phyloP scores from a whole-genome alignment of 2,797 vertebrate genomes.

The Australoheros facetus region DNA sequence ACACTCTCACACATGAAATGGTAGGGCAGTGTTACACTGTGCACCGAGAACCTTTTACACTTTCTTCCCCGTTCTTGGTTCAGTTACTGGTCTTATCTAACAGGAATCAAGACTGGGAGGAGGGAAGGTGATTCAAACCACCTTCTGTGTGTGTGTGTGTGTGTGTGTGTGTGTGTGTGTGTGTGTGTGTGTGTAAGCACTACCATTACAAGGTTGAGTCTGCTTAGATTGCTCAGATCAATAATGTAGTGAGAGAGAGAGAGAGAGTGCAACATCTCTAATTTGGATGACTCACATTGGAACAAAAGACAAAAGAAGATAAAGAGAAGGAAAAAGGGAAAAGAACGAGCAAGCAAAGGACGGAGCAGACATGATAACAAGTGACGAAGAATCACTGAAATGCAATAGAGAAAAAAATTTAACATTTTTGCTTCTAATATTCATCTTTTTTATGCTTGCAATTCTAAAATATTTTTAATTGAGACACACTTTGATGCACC shows the following conservation, averaged over 20 bases:
- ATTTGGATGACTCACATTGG: conserved; percentile 55
- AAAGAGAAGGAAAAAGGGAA: conserved; percentile 16
- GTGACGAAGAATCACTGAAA: background rate
- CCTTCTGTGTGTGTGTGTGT: background rate
- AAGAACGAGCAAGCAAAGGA: conserved; percentile 26
- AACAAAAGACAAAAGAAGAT: conserved; percentile 40
- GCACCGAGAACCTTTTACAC: conserved; percentile 26
- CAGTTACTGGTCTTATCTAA: conserved; percentile 60
- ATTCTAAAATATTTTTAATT: background rate
- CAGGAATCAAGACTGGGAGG: conserved; percentile 35
- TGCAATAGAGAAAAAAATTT: background rate
- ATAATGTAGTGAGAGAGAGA: conserved; percentile 63
- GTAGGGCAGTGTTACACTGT: background rate
- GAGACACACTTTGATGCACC: background rate
- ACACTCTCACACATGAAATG: conserved; percentile 7
- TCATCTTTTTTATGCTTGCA: background rate
- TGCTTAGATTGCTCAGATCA: conserved; percentile 61
- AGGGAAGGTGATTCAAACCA: conserved; percentile 11
- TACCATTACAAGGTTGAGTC: conserved; percentile 32
- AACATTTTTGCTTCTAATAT: background rate
- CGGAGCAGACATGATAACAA: background rate
- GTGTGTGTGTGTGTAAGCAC: background rate
- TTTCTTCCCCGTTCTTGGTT: conserved; percentile 20
- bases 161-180: no score
- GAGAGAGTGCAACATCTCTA: conserved; percentile 33